Evolutionary conservation across 2,888 invertebrate genomes (phyloP).

Genomic region (Holacanthella duospinosa): DNA sequence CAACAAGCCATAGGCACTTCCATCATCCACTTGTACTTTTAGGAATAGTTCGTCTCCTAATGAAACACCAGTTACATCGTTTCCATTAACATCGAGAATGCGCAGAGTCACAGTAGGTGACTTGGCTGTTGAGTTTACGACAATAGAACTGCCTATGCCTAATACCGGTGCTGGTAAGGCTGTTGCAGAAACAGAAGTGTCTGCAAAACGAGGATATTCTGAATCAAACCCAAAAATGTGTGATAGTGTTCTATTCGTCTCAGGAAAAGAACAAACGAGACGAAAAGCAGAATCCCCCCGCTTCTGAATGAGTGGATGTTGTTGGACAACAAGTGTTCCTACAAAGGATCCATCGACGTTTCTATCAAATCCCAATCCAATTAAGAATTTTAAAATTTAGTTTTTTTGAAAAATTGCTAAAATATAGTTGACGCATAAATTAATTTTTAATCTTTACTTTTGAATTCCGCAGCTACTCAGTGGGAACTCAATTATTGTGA

Average conservation of each 20-base stretch:
- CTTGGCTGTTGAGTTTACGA: conserved; percentile 35
- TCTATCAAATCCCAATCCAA: too few relatives aligned
- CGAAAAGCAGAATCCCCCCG: conserved; percentile 36
- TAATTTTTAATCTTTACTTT: conserved; percentile 19
- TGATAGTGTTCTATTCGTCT: conserved; percentile 33
- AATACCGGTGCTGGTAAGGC: conserved; percentile 29
- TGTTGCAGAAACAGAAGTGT: conserved; percentile 23
- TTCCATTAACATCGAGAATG: conserved; percentile 33
- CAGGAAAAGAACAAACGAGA: conserved; percentile 34
- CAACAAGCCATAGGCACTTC: conserved; percentile 46
- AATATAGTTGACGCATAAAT: background rate
- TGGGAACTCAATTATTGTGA: conserved; percentile 30
- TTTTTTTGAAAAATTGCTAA: background rate
- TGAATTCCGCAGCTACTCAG: conserved; percentile 32
- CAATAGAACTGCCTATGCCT: conserved; percentile 33
- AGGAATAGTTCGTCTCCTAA: conserved; percentile 35
- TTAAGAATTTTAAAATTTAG: background rate
- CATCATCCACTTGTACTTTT: conserved; percentile 26
- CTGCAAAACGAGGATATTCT: conserved; percentile 21
- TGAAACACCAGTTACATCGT: conserved; percentile 34
- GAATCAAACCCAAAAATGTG: conserved; percentile 34
- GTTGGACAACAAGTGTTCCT: conserved; percentile 35
- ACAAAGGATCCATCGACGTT: conserved; percentile 35
- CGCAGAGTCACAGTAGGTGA: conserved; percentile 28
- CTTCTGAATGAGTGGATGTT: conserved; percentile 36